These are phyloP conservation scores for Danionella cerebrum DNA, from an alignment of 2,113 vertebrate genomes.

Conservation along the genomic window DNA sequence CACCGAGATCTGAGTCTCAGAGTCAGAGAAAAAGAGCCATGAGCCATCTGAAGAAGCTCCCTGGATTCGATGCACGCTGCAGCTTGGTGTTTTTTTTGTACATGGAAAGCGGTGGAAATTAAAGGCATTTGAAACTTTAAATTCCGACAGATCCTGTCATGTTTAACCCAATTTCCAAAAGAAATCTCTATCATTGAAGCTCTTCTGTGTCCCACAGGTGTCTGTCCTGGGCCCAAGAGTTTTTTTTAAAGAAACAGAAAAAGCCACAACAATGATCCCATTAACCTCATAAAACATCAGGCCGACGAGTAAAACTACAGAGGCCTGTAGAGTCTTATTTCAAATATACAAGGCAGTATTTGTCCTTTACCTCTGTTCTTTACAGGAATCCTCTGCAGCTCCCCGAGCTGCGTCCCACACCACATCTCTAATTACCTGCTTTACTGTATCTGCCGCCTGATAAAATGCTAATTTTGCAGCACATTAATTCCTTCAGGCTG, in stretches of 20 bases:
- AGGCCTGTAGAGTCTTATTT: not conserved
- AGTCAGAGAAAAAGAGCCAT: constrained; percentile 36
- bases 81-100: too few species aligned
- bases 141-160: too few species aligned
- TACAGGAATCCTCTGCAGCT: not conserved
- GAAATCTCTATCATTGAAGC: not conserved
- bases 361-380: constrained; percentile 58
- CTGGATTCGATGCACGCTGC: too few species aligned
- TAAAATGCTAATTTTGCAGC: constrained; percentile 99
- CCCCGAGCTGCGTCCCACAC: not conserved
- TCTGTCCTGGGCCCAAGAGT: not conserved
- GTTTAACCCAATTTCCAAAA: not conserved
- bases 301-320: not conserved
- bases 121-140: too few species aligned
- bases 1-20: constrained; percentile 32
- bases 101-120: too few species aligned
- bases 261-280: not conserved
- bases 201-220: constrained; percentile 13
- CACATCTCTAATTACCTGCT: constrained; percentile 88
- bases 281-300: not conserved
- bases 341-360: constrained; percentile 31
- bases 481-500: constrained; percentile 98
- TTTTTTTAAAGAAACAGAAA: not conserved
- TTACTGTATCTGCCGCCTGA: constrained; percentile 98
- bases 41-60: constrained; percentile 15